Percentiles rank a stretch among this genome's conserved stretches.
Conservation (phyloP, 2,797 vertebrate species). For the Corythornis leucogaster region DNA sequence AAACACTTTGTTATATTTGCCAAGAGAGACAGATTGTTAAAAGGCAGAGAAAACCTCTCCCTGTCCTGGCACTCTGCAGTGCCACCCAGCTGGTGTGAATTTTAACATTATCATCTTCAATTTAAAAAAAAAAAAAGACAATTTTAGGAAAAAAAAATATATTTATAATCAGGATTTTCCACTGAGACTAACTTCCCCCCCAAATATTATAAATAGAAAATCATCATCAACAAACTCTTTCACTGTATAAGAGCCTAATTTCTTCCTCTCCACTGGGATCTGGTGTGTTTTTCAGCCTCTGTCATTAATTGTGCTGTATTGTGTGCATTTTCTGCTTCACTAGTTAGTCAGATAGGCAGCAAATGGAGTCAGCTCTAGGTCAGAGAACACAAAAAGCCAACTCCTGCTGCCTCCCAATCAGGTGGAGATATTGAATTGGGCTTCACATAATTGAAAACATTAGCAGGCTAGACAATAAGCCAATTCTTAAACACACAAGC, state of each 20-base stretch:
- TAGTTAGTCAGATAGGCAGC: conserved; percentile 77
- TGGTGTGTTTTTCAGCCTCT: conserved; percentile 79
- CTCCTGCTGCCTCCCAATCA: conserved; percentile 60
- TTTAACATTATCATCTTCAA: neutral
- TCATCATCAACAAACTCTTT: conserved; percentile 32
- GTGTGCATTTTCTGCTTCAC: conserved; percentile 88
- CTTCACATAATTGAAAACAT: conserved; percentile 59
- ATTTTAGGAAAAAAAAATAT: neutral
- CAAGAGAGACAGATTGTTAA: neutral
- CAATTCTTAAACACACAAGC: conserved; percentile 10
- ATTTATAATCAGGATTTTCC: neutral
- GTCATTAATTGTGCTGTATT: conserved; percentile 86
- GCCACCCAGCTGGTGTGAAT: neutral
- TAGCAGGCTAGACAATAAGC: conserved; percentile 44
- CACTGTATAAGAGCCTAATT: conserved; percentile 61
- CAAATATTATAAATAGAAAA: conserved; percentile 55
- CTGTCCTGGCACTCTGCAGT: neutral
- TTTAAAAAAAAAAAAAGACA: neutral
- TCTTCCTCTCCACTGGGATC: conserved; percentile 75
- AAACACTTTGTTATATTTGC: neutral
- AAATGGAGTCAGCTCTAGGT: conserved; percentile 78
- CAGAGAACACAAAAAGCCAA: conserved; percentile 72
- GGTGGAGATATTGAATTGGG: conserved; percentile 52
- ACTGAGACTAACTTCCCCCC: neutral
- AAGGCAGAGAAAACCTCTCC: neutral